Percentiles rank a stretch among this genome's conserved stretches.
Conservation (phyloP, 1,140 invertebrate genomes). For the Wasmannia auropunctata region DNA sequence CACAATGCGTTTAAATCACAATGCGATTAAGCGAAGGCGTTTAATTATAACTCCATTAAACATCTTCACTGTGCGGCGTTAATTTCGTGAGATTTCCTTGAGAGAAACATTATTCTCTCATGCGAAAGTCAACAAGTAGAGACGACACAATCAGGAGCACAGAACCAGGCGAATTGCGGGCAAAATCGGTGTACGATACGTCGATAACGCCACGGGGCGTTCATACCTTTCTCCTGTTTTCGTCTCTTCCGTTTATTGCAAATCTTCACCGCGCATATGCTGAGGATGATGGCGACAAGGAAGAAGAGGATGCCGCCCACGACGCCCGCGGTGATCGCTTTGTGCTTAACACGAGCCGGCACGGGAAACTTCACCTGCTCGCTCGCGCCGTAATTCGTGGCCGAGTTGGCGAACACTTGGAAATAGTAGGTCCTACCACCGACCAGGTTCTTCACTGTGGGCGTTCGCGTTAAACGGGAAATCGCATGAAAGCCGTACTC, state of each 20-base stretch:
- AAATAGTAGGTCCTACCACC: conserved; percentile 96
- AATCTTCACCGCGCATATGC: conserved; percentile 98
- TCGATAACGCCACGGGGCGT: conserved; percentile 31
- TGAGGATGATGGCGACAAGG: conserved; percentile 97
- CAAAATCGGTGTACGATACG: conserved; percentile 28
- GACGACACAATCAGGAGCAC: conserved; percentile 69
- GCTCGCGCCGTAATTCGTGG: conserved; percentile 92
- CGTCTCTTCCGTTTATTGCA: conserved; percentile 98
- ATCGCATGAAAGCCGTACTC: conserved; percentile 41
- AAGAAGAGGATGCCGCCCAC: conserved; percentile 98
- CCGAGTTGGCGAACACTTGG: conserved; percentile 94
- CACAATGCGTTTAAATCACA: neutral
- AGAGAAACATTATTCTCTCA: neutral
- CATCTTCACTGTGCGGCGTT: neutral
- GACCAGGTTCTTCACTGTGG: conserved; percentile 94
- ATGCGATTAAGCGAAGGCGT: neutral
- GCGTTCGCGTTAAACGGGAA: conserved; percentile 42
- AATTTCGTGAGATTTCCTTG: neutral
- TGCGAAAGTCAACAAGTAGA: neutral
- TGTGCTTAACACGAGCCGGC: conserved; percentile 94
- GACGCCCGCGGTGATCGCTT: conserved; percentile 96
- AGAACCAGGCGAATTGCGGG: conserved; percentile 69
- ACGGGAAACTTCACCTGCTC: conserved; percentile 95
- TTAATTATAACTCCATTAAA: neutral
- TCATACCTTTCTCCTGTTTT: conserved; percentile 97